These are phyloP conservation scores for Campaea margaritaria DNA, from an alignment of 2,888 invertebrate species.

Conservation along the genomic window DNA sequence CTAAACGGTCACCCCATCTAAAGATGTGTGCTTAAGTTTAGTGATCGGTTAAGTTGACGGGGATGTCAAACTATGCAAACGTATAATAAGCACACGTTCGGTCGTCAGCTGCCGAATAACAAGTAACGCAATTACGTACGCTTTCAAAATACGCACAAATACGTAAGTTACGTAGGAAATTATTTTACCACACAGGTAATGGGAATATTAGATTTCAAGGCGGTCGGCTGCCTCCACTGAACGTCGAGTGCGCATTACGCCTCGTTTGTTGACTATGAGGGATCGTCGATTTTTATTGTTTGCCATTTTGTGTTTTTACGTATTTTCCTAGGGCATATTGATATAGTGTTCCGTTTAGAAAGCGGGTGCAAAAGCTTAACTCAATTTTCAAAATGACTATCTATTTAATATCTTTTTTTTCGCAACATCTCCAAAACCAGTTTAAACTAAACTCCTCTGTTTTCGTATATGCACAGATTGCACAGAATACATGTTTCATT, in stretches of 20 bases:
- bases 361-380: background rate
- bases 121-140: slow-evolving; percentile 32
- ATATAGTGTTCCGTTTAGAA: background rate
- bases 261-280: background rate
- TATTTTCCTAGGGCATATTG: background rate
- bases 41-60: too few relatives aligned
- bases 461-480: too few relatives aligned
- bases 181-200: slow-evolving; percentile 38
- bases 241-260: slow-evolving; percentile 10
- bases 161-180: slow-evolving; percentile 32
- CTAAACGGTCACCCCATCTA: too few relatives aligned
- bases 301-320: background rate
- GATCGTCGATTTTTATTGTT: slow-evolving; percentile 16
- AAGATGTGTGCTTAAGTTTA: too few relatives aligned
- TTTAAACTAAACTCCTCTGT: too few relatives aligned
- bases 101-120: slow-evolving; percentile 23
- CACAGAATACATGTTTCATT: too few relatives aligned
- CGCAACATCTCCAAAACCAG: too few relatives aligned
- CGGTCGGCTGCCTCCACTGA: slow-evolving; percentile 21
- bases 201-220: slow-evolving; percentile 37
- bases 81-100: slow-evolving; percentile 1
- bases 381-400: background rate
- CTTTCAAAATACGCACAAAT: slow-evolving; percentile 24
- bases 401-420: too few relatives aligned
- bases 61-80: background rate